Percentiles rank a stretch among this genome's conserved stretches.
Evolutionary conservation across 2,113 vertebrate genomes (phyloP).

Genomic region (Peucedramus taeniatus): DNA sequence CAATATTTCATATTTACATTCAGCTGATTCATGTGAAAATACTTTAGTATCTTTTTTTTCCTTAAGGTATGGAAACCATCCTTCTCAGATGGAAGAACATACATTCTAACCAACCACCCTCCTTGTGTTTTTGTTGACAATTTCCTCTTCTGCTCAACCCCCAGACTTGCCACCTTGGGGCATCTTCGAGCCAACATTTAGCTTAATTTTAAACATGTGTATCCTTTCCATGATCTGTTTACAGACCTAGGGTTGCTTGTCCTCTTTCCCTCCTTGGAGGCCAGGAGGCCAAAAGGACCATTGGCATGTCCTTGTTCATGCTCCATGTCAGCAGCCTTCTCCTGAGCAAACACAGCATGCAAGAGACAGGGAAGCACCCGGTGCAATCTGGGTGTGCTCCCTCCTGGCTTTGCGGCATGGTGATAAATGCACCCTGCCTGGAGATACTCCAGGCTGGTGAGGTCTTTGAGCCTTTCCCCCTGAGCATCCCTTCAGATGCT

Average conservation of each 20-base stretch:
- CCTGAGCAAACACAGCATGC: not conserved
- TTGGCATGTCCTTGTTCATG: not conserved
- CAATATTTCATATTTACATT: not conserved
- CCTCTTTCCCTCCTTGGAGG: not conserved
- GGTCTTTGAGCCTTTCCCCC: not conserved
- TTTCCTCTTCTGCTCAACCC: not conserved
- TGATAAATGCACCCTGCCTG: not conserved
- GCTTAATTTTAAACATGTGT: not conserved
- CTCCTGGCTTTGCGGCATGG: not conserved
- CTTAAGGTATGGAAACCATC: not conserved
- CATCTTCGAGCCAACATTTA: not conserved
- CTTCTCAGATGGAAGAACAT: not conserved
- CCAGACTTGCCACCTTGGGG: not conserved
- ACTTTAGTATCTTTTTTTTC: not conserved
- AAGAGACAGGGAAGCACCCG: fast-evolving
- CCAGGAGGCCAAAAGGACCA: not conserved
- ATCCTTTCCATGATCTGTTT: not conserved
- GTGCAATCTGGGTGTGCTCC: not conserved
- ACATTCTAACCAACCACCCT: not conserved
- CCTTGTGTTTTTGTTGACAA: not conserved
- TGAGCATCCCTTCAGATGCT: not conserved
- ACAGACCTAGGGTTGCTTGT: not conserved
- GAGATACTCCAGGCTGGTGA: not conserved
- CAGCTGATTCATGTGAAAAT: not conserved
- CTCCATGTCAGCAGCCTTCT: not conserved